phyloP scores from a whole-genome alignment of 1,140 invertebrate species.

The Palaemon carinicauda region DNA sequence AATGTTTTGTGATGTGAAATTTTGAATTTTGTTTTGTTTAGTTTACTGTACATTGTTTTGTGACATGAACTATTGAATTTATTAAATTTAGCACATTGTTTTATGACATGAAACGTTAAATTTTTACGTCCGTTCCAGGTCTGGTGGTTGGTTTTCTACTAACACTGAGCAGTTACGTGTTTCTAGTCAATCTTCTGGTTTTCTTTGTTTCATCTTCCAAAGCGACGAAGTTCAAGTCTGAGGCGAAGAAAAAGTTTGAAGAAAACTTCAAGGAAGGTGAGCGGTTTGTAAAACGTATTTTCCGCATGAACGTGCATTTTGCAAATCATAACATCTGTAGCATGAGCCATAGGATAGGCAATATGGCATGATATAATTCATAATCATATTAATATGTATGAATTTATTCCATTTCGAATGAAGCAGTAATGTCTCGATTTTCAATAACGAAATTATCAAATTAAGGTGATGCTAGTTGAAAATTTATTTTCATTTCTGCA shows the following conservation, averaged over 20 bases:
- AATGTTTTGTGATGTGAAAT: too few relatives aligned
- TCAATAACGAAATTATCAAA: too few relatives aligned
- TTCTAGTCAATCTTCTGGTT: constrained; percentile 75
- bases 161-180: constrained; percentile 81
- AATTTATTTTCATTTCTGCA: too few relatives aligned
- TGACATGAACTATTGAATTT: not conserved
- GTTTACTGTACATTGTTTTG: not conserved
- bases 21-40: too few relatives aligned
- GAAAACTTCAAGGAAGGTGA: constrained; percentile 80
- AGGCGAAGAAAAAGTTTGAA: constrained; percentile 79
- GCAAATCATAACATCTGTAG: not conserved
- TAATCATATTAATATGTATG: not conserved
- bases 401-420: not conserved
- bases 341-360: too few relatives aligned
- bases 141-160: constrained; percentile 81
- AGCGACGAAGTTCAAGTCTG: constrained; percentile 79
- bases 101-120: not conserved
- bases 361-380: not conserved
- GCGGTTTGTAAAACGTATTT: not conserved
- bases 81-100: too few relatives aligned
- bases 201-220: constrained; percentile 86
- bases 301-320: not conserved
- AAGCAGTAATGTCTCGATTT: too few relatives aligned
- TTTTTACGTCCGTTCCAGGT: constrained; percentile 66
- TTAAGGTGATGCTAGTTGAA: too few relatives aligned